These are phyloP conservation scores for Beris morrisii DNA, from an alignment of 2,888 invertebrate genomes.

Conservation along the genomic window DNA sequence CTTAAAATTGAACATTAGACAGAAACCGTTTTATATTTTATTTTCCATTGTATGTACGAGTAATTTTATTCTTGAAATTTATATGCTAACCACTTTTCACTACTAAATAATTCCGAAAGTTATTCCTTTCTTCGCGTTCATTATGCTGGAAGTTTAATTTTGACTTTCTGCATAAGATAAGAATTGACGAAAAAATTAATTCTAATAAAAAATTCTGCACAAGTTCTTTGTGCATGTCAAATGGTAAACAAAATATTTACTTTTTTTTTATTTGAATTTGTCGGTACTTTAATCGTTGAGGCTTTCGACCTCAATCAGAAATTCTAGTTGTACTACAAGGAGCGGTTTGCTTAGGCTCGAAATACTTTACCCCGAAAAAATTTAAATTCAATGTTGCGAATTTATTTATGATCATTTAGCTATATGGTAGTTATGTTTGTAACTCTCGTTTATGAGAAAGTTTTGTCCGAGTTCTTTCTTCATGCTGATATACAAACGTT, in stretches of 20 bases:
- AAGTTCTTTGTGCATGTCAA: constrained; percentile 20
- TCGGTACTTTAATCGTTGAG: neutral
- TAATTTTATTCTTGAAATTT: neutral
- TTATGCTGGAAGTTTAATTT: constrained; percentile 11
- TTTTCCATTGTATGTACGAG: no score
- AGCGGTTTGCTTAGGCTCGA: constrained; percentile 4
- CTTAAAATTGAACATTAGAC: no score
- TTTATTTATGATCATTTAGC: neutral
- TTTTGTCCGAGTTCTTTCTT: constrained; percentile 13
- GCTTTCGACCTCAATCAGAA: constrained; percentile 29
- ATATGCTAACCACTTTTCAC: constrained; percentile 28
- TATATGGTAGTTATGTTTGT: constrained; percentile 1
- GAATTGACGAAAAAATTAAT: constrained; percentile 18
- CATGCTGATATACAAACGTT: neutral
- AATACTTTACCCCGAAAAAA: constrained; percentile 3
- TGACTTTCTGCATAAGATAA: constrained; percentile 19
- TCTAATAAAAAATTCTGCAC: constrained; percentile 29
- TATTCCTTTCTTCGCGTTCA: constrained; percentile 19
- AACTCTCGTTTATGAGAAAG: constrained; percentile 31
- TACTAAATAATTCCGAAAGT: constrained; percentile 25
- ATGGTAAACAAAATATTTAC: constrained; percentile 1
- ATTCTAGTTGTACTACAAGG: constrained; percentile 26
- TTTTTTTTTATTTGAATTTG: constrained; percentile 7
- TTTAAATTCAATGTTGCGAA: constrained; percentile 14
- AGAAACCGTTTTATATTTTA: no score